phyloP scores from a whole-genome alignment of 2,888 invertebrate species.

The Cetonia aurata region DNA sequence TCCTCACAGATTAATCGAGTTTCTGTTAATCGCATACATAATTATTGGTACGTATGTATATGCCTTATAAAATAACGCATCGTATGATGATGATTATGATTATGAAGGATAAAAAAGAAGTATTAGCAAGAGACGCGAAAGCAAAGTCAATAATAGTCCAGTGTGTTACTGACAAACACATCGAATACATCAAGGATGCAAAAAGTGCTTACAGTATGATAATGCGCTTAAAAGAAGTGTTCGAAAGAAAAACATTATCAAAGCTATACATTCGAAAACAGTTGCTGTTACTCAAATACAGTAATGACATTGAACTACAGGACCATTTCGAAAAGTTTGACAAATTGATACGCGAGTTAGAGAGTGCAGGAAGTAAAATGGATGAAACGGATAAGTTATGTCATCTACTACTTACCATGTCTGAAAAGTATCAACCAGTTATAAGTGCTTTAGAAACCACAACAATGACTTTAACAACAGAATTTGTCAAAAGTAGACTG shows the following conservation, averaged over 20 bases:
- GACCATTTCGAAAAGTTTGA: constrained; percentile 54
- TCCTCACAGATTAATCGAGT: no score
- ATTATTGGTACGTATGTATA: no score
- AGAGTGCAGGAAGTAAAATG: constrained; percentile 49
- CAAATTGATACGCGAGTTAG: constrained; percentile 51
- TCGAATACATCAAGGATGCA: constrained; percentile 51
- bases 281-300: constrained; percentile 50
- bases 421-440: constrained; percentile 50
- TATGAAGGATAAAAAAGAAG: constrained; percentile 40
- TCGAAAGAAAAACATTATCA: constrained; percentile 52
- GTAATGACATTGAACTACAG: constrained; percentile 48
- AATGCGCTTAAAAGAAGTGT: constrained; percentile 50
- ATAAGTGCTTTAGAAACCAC: constrained; percentile 54
- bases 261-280: constrained; percentile 50
- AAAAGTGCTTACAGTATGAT: constrained; percentile 51
- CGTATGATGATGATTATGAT: no score
- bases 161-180: constrained; percentile 51
- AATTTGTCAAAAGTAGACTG: constrained; percentile 52
- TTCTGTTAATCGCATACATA: no score
- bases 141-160: constrained; percentile 51
- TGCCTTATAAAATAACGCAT: no score
- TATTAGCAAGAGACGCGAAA: constrained; percentile 47
- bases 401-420: constrained; percentile 52
- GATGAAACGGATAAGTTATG: constrained; percentile 53
- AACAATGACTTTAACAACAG: constrained; percentile 48